Percentiles rank a stretch among this genome's conserved stretches.
Conservation (phyloP, 2,113 vertebrate genomes). For the Cochlearius cochlearius region DNA sequence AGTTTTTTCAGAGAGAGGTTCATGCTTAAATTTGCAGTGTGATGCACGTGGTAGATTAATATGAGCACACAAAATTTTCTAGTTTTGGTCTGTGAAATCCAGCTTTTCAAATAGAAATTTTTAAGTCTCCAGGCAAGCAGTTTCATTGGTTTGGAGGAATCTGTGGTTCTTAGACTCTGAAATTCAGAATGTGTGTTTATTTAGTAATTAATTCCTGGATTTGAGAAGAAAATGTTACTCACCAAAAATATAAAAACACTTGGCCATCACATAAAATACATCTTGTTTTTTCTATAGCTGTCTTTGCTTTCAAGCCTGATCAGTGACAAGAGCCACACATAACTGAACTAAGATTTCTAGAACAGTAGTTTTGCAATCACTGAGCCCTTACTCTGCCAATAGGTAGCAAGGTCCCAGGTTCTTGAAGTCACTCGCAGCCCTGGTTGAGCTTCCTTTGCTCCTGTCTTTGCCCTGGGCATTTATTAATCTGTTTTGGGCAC, state of each 20-base stretch:
- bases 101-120: not conserved
- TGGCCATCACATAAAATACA: not conserved
- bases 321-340: not conserved
- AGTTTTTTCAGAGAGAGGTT: not conserved
- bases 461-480: not conserved
- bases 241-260: not conserved
- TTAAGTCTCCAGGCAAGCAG: not conserved
- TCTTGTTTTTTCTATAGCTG: not conserved
- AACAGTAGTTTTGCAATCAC: not conserved
- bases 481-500: not conserved
- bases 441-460: not conserved
- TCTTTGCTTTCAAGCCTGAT: not conserved
- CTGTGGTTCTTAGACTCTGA: not conserved
- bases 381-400: not conserved
- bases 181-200: not conserved
- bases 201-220: not conserved
- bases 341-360: not conserved
- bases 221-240: not conserved
- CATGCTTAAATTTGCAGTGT: not conserved
- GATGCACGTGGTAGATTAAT: not conserved
- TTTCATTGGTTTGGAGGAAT: not conserved
- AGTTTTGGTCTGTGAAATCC: not conserved
- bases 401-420: not conserved
- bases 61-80: not conserved
- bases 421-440: not conserved